These are phyloP conservation scores for Cryptotermes secundus DNA, from an alignment of 1,140 invertebrate genomes.

Conservation along the genomic window DNA sequence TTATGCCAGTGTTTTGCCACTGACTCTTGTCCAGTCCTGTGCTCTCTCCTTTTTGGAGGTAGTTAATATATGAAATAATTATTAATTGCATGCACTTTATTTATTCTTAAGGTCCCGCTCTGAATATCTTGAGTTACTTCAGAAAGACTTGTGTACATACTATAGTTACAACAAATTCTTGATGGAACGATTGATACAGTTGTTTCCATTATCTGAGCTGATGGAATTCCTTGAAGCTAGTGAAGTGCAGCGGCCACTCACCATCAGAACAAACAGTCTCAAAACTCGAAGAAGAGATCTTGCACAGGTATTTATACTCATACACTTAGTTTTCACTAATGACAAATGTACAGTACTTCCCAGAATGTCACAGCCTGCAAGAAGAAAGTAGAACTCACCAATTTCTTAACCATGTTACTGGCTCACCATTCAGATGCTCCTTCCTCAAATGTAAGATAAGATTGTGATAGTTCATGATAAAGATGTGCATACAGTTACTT, in stretches of 20 bases:
- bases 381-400: too few relatives aligned
- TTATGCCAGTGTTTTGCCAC: too few relatives aligned
- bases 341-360: neutral
- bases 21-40: too few relatives aligned
- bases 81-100: too few relatives aligned
- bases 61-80: too few relatives aligned
- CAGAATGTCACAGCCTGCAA: too few relatives aligned
- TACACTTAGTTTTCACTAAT: neutral
- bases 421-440: too few relatives aligned
- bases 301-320: constrained; percentile 63
- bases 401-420: too few relatives aligned
- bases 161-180: constrained; percentile 97
- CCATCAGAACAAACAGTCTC: constrained; percentile 93
- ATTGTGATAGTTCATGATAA: too few relatives aligned
- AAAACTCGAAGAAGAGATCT: constrained; percentile 93
- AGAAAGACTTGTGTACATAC: constrained; percentile 87
- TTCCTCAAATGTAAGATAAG: too few relatives aligned
- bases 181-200: constrained; percentile 91
- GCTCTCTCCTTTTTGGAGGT: too few relatives aligned
- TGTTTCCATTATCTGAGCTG: constrained; percentile 88
- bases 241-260: constrained; percentile 92
- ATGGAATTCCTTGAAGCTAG: constrained; percentile 96
- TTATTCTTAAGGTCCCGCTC: constrained; percentile 58
- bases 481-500: too few relatives aligned
- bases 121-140: constrained; percentile 81